Conservation (phyloP, 2,113 vertebrate species). For the Gnathonemus longibarbis region DNA sequence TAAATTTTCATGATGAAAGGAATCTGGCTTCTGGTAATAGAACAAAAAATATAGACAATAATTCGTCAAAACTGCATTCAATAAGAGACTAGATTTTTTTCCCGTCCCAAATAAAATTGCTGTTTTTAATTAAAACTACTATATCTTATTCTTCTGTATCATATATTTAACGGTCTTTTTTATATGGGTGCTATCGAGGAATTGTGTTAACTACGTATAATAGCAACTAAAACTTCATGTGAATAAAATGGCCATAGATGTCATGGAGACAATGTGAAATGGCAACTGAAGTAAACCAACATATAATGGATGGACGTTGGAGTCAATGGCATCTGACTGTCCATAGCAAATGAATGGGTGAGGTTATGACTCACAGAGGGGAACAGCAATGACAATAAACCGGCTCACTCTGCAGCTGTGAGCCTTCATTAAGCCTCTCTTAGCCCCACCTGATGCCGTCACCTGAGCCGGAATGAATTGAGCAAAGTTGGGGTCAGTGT, state of each 20-base stretch:
- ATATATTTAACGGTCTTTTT: neutral
- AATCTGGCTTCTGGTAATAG: neutral
- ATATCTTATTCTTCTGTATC: neutral
- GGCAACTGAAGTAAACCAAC: neutral
- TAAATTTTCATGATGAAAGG: constrained; percentile 5
- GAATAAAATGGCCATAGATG: neutral
- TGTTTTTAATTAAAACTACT: neutral
- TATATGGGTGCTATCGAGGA: neutral
- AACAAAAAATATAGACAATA: neutral
- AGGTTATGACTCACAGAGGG: neutral
- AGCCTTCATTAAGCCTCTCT: neutral
- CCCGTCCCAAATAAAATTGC: neutral
- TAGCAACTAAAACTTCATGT: neutral
- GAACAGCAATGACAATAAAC: neutral
- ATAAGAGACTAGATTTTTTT: neutral
- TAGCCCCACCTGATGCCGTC: neutral
- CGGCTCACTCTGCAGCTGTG: neutral
- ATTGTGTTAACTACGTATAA: neutral
- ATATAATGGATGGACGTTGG: neutral
- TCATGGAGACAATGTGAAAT: neutral
- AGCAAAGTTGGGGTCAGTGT: neutral
- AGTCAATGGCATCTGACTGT: neutral
- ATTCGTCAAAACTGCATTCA: neutral
- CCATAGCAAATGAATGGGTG: neutral
- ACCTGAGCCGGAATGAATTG: neutral